Conservation (phyloP, 2,888 invertebrate genomes). For the Drosophila crucigera region DNA sequence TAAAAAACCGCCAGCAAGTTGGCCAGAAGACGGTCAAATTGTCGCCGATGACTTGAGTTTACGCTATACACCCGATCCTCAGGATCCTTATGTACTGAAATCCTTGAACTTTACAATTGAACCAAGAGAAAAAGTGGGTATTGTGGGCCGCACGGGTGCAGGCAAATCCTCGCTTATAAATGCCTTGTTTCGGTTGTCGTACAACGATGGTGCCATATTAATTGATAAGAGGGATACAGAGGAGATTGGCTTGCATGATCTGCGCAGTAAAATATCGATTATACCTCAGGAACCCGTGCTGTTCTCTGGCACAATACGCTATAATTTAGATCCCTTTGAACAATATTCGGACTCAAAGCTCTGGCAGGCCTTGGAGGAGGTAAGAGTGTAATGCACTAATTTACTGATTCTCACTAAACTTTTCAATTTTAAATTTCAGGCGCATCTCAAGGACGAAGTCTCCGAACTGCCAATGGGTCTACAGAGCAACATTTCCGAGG, state of each 20-base stretch:
- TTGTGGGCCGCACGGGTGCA: slow-evolving; percentile 90
- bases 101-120: slow-evolving; percentile 88
- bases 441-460: slow-evolving; percentile 89
- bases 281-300: slow-evolving; percentile 94
- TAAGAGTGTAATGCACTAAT: slow-evolving; percentile 82
- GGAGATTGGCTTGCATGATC: slow-evolving; percentile 90
- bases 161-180: slow-evolving; percentile 91
- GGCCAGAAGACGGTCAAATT: slow-evolving; percentile 90
- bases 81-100: slow-evolving; percentile 90
- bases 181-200: slow-evolving; percentile 92
- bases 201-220: slow-evolving; percentile 90
- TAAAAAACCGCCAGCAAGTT: slow-evolving; percentile 88
- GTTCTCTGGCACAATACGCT: slow-evolving; percentile 94
- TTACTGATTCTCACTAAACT: not conserved
- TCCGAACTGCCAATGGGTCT: slow-evolving; percentile 89
- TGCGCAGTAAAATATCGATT: slow-evolving; percentile 92
- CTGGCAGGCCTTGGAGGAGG: slow-evolving; percentile 94
- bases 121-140: slow-evolving; percentile 89
- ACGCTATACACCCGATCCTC: slow-evolving; percentile 88
- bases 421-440: slow-evolving; percentile 51
- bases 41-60: slow-evolving; percentile 89
- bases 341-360: slow-evolving; percentile 91
- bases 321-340: slow-evolving; percentile 95
- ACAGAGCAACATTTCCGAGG: slow-evolving; percentile 90
- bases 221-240: slow-evolving; percentile 92